These are phyloP conservation scores for Pontoporia blainvillei DNA, from an alignment of 2,113 vertebrate genomes.

Conservation along the genomic window DNA sequence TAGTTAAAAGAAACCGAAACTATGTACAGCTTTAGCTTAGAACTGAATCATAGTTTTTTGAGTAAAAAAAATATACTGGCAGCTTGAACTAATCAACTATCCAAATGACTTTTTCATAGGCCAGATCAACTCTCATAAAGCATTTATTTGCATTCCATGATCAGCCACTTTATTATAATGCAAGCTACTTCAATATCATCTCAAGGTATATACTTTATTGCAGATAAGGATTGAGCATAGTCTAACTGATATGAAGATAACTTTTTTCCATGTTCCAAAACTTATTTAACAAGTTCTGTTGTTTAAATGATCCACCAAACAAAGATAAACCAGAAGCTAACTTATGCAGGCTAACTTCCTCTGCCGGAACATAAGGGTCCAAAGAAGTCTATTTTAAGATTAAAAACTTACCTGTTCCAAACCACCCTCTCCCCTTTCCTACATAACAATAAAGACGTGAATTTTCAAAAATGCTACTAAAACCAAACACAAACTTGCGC, in stretches of 20 bases:
- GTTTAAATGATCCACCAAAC: background rate
- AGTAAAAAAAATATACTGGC: background rate
- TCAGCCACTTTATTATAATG: background rate
- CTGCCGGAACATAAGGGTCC: background rate
- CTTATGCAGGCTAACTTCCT: background rate
- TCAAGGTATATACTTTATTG: background rate
- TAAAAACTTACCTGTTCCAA: background rate
- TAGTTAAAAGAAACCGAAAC: background rate
- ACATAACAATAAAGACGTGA: background rate
- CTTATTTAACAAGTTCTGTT: background rate
- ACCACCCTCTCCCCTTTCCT: background rate
- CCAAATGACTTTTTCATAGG: background rate
- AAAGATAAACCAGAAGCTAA: background rate
- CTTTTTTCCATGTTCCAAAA: background rate
- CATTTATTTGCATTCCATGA: background rate
- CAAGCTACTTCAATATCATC: background rate
- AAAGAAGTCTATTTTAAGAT: background rate
- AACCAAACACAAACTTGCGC: background rate
- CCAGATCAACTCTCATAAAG: background rate
- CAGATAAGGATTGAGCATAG: background rate
- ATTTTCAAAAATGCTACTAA: background rate
- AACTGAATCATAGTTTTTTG: background rate
- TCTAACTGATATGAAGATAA: background rate
- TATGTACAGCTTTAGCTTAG: background rate
- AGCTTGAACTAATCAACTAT: background rate